Evolutionary conservation across 2,113 vertebrate genomes (phyloP).

Genomic region (Hipposideros armiger): DNA sequence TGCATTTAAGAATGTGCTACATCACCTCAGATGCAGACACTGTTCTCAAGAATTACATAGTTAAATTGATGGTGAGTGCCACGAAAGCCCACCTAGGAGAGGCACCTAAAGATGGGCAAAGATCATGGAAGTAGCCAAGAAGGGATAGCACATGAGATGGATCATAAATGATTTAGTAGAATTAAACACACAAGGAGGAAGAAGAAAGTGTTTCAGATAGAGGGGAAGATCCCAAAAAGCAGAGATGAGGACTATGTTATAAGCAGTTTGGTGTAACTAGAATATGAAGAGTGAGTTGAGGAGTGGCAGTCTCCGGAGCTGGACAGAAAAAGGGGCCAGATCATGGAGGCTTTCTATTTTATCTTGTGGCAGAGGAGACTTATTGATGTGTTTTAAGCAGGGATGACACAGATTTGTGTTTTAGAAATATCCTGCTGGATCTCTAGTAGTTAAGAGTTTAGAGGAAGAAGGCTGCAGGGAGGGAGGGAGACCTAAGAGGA

Average conservation of each 20-base stretch:
- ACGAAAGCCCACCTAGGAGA: neutral
- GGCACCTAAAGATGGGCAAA: neutral
- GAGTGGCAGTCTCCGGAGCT: neutral
- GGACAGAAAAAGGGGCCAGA: neutral
- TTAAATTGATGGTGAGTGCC: neutral
- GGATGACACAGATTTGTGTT: neutral
- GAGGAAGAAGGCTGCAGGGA: neutral
- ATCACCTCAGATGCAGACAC: neutral
- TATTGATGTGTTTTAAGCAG: neutral
- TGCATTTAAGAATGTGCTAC: neutral
- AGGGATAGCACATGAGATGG: neutral
- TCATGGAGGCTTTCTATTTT: neutral
- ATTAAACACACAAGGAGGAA: neutral
- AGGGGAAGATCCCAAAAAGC: neutral
- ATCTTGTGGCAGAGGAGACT: neutral
- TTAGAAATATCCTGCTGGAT: constrained; percentile 13
- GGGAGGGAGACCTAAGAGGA: neutral
- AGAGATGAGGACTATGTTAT: neutral
- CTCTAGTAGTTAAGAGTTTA: neutral
- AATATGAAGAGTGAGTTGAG: neutral
- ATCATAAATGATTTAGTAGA: neutral
- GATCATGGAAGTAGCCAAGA: neutral
- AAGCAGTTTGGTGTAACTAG: neutral
- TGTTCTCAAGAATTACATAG: neutral
- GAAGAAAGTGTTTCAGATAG: neutral